Percentiles rank a stretch among this genome's conserved stretches.
Conservation (phyloP, 2,113 vertebrate species). For the Pimephales promelas region DNA sequence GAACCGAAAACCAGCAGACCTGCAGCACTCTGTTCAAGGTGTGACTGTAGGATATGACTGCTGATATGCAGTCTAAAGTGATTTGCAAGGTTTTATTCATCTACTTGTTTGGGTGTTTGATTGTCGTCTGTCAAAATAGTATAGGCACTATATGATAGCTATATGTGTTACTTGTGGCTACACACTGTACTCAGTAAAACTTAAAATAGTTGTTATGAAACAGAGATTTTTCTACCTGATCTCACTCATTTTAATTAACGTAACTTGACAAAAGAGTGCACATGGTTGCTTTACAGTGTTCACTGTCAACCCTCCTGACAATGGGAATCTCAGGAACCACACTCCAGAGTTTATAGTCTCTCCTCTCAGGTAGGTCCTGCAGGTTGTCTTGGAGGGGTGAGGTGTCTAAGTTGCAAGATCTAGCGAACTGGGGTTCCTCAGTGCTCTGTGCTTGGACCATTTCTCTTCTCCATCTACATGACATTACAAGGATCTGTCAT, state of each 20-base stretch:
- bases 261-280: neutral
- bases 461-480: too few species aligned
- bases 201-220: neutral
- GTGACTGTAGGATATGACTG: constrained; percentile 19
- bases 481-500: too few species aligned
- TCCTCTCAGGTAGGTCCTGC: too few species aligned
- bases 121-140: neutral
- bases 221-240: neutral
- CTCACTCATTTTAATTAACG: neutral
- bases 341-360: too few species aligned
- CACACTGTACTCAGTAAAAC: neutral
- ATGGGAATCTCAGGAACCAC: too few species aligned
- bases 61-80: constrained; percentile 5
- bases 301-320: too few species aligned
- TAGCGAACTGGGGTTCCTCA: too few species aligned
- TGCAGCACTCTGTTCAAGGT: constrained; percentile 29
- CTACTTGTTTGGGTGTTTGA: neutral
- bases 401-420: too few species aligned
- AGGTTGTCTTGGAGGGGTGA: too few species aligned
- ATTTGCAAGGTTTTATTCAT: constrained; percentile 3
- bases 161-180: neutral
- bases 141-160: neutral
- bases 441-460: too few species aligned
- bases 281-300: too few species aligned
- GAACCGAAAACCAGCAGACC: constrained; percentile 2